phyloP scores from a whole-genome alignment of 2,797 vertebrate genomes.

The Zalophus californianus region DNA sequence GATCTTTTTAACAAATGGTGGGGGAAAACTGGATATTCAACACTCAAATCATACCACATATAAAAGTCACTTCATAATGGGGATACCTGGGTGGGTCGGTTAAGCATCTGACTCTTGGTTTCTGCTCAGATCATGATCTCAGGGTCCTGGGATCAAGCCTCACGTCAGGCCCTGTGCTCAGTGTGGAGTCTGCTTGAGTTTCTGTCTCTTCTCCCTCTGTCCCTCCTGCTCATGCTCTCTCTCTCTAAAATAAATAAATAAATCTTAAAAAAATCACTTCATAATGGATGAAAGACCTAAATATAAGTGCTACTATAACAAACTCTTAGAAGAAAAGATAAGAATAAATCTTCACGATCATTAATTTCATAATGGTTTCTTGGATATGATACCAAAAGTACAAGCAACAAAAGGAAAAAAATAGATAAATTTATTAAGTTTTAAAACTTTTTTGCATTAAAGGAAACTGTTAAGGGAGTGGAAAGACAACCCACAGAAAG shows the following conservation, averaged over 20 bases:
- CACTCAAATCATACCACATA: neutral
- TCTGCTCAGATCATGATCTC: neutral
- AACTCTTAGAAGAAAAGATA: neutral
- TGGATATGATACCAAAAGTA: neutral
- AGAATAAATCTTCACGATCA: neutral
- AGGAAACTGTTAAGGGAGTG: neutral
- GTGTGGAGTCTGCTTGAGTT: neutral
- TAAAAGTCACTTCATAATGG: neutral
- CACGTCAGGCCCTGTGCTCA: neutral
- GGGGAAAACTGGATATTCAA: neutral
- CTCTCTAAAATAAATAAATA: neutral
- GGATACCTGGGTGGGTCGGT: neutral
- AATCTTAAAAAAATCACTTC: neutral
- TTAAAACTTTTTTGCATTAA: neutral
- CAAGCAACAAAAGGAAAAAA: neutral
- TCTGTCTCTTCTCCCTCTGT: neutral
- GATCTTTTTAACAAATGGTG: neutral
- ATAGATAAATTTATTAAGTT: neutral
- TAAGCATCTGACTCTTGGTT: neutral
- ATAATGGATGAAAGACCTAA: neutral
- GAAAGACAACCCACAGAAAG: neutral
- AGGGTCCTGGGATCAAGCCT: neutral
- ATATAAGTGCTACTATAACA: neutral
- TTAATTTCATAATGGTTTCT: neutral
- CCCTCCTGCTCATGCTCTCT: neutral